Percentiles rank a stretch among this genome's conserved stretches.
Evolutionary conservation across 2,113 vertebrate species (phyloP).

Genomic region (Oryzias melastigma): DNA sequence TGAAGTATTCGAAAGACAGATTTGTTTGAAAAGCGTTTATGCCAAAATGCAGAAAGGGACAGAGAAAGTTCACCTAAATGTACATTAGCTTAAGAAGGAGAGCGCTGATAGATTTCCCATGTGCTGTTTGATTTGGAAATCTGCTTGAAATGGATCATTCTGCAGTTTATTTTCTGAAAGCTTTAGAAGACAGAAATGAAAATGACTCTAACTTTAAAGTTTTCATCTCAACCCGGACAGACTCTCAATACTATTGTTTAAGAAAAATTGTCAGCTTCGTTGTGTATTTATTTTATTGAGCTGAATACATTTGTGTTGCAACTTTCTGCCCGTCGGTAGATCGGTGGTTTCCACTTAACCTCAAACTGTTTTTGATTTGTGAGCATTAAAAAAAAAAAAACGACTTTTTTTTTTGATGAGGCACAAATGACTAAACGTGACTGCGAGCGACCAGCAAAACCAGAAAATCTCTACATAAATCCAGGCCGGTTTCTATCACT

Average conservation of each 20-base stretch:
- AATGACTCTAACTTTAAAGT: background rate
- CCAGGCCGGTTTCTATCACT: too few species aligned
- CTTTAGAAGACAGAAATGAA: conserved; percentile 20
- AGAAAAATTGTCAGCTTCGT: background rate
- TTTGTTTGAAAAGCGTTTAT: too few species aligned
- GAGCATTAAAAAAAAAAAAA: too few species aligned
- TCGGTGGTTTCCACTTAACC: too few species aligned
- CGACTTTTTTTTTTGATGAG: too few species aligned
- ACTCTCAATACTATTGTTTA: background rate
- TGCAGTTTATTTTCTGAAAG: conserved; percentile 12
- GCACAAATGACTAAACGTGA: too few species aligned
- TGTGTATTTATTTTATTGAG: background rate
- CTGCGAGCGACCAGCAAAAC: too few species aligned
- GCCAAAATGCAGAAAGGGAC: background rate
- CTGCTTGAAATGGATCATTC: conserved; percentile 11
- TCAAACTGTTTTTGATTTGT: too few species aligned
- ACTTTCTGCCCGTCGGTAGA: background rate
- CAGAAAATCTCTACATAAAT: too few species aligned
- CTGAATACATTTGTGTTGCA: background rate
- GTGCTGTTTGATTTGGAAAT: conserved; percentile 24
- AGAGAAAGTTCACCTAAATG: conserved; percentile 3
- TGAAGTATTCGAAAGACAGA: too few species aligned
- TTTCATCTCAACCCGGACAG: background rate
- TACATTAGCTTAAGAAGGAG: conserved; percentile 4
- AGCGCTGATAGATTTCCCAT: conserved; percentile 5